These are phyloP conservation scores for Megaustenia siamemsis DNA, from an alignment of 2,888 invertebrate genomes.

Conservation along the genomic window DNA sequence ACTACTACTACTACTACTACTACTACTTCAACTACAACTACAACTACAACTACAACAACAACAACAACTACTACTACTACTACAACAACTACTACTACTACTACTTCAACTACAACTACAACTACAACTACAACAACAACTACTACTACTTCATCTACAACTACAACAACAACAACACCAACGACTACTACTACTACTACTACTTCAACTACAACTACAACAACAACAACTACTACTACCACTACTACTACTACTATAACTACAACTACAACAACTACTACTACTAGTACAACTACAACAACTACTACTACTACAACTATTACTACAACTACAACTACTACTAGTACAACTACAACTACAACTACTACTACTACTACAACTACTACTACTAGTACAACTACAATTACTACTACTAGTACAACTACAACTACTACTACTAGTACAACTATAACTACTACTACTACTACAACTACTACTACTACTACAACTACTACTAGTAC, in stretches of 20 bases:
- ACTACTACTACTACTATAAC: neutral
- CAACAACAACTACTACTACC: neutral
- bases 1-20: neutral
- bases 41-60: neutral
- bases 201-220: neutral
- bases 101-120: neutral
- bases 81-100: neutral
- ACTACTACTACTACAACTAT: no score
- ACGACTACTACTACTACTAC: slow-evolving; percentile 25
- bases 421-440: slow-evolving; percentile 32
- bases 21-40: neutral
- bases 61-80: neutral
- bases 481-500: neutral
- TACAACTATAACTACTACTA: no score
- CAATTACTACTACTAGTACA: slow-evolving; percentile 29
- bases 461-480: neutral
- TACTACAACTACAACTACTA: no score
- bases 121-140: slow-evolving; percentile 13
- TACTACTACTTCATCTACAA: neutral
- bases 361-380: slow-evolving; percentile 35
- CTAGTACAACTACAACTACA: slow-evolving; percentile 22
- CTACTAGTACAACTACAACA: neutral
- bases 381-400: slow-evolving; percentile 32
- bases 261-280: neutral
- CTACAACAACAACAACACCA: neutral